phyloP scores from a whole-genome alignment of 2,888 invertebrate species.

The Girardia tigrina region DNA sequence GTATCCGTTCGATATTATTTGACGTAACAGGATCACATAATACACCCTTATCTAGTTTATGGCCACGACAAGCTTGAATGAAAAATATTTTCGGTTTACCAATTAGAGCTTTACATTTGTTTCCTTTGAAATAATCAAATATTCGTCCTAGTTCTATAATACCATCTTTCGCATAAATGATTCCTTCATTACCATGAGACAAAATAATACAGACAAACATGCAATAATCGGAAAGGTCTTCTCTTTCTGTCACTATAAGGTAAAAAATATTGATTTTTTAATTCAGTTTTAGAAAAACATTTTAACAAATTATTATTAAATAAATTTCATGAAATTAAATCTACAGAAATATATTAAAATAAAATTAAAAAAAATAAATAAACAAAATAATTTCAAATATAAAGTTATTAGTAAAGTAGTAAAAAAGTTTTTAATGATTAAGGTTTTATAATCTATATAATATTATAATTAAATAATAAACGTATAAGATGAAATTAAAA shows the following conservation, averaged over 20 bases:
- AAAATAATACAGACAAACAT: slow-evolving; percentile 12
- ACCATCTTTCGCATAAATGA: background rate
- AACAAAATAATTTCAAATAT: too few species aligned
- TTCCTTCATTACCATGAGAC: slow-evolving; percentile 1
- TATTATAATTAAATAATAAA: too few species aligned
- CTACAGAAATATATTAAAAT: too few species aligned
- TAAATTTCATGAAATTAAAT: too few species aligned
- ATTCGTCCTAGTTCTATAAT: background rate
- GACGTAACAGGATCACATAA: slow-evolving; percentile 46
- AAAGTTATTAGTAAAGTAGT: too few species aligned
- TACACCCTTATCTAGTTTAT: slow-evolving; percentile 67
- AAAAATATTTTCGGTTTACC: slow-evolving; percentile 1
- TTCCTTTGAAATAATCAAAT: background rate
- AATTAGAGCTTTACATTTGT: background rate
- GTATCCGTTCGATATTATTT: background rate
- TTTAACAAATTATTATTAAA: too few species aligned
- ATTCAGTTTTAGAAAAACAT: too few species aligned
- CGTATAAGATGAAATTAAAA: too few species aligned
- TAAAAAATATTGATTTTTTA: too few species aligned
- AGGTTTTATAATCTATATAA: too few species aligned
- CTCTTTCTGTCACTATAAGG: background rate
- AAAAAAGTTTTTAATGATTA: too few species aligned
- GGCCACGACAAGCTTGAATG: slow-evolving; percentile 74
- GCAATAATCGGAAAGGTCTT: background rate
- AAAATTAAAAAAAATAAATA: too few species aligned